Evolutionary conservation across 2,797 vertebrate genomes (phyloP).

Genomic region (Triplophysa bombifrons): DNA sequence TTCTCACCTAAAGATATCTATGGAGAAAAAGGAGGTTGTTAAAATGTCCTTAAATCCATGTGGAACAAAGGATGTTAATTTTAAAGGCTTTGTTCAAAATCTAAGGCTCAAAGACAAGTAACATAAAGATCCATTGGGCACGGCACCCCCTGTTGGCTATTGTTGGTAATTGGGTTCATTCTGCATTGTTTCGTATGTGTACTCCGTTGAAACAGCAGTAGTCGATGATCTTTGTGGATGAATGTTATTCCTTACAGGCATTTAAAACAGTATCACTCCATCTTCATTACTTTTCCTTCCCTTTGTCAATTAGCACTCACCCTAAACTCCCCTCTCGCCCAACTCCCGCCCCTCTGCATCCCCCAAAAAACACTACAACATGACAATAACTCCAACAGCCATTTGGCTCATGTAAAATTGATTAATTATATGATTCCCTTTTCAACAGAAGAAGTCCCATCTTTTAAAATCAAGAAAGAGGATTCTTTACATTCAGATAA

Average conservation of each 20-base stretch:
- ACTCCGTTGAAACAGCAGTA: slow-evolving; percentile 57
- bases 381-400: neutral
- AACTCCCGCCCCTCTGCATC: neutral
- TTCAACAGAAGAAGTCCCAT: neutral
- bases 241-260: slow-evolving; percentile 65
- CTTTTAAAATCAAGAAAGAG: neutral
- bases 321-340: slow-evolving; percentile 19
- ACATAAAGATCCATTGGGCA: slow-evolving; percentile 43
- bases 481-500: neutral
- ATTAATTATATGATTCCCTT: neutral
- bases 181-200: slow-evolving; percentile 56
- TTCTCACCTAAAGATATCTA: slow-evolving; percentile 72
- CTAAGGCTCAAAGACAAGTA: slow-evolving; percentile 56
- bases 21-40: slow-evolving; percentile 65
- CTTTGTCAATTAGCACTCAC: slow-evolving; percentile 43
- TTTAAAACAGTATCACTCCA: slow-evolving; percentile 51
- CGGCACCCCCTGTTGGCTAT: slow-evolving; percentile 16
- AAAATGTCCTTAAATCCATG: slow-evolving; percentile 50
- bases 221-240: slow-evolving; percentile 53
- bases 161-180: slow-evolving; percentile 47
- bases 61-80: slow-evolving; percentile 61
- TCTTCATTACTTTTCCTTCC: slow-evolving; percentile 11
- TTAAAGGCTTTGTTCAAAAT: slow-evolving; percentile 72
- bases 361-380: neutral
- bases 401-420: neutral